Percentiles rank a stretch among this genome's conserved stretches.
These are phyloP conservation scores for Armadillidium nasatum DNA, from an alignment of 1,140 invertebrate species.

Conservation along the genomic window DNA sequence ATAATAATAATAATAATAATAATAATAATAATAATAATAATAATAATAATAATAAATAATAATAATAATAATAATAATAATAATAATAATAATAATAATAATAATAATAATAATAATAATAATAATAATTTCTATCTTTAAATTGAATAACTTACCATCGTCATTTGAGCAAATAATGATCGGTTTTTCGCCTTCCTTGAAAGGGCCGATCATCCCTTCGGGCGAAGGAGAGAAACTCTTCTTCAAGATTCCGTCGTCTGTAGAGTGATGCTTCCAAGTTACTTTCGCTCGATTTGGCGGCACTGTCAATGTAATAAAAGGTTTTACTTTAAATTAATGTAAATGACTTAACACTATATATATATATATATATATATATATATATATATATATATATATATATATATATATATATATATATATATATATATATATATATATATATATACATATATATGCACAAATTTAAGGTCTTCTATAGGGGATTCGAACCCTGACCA, in stretches of 20 bases:
- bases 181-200: constrained; percentile 72
- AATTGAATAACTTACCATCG: constrained; percentile 67
- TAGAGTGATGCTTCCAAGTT: constrained; percentile 58
- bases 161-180: constrained; percentile 73
- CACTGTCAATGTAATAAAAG: constrained; percentile 55
- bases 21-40: no score
- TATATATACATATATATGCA: no score
- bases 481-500: no score
- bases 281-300: constrained; percentile 70
- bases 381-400: not conserved
- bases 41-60: no score
- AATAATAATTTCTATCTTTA: not conserved
- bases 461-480: no score
- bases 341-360: not conserved
- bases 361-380: constrained; percentile 21
- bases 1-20: no score
- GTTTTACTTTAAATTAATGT: no score
- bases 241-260: not conserved
- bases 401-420: no score
- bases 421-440: no score
- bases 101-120: no score
- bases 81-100: no score
- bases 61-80: no score
- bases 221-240: constrained; percentile 21
- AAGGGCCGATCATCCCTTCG: constrained; percentile 64